Evolutionary conservation across 2,888 invertebrate genomes (phyloP), one percentile per base, ranked within the genome.

Genomic region (Arctia plantaginis): DNA sequence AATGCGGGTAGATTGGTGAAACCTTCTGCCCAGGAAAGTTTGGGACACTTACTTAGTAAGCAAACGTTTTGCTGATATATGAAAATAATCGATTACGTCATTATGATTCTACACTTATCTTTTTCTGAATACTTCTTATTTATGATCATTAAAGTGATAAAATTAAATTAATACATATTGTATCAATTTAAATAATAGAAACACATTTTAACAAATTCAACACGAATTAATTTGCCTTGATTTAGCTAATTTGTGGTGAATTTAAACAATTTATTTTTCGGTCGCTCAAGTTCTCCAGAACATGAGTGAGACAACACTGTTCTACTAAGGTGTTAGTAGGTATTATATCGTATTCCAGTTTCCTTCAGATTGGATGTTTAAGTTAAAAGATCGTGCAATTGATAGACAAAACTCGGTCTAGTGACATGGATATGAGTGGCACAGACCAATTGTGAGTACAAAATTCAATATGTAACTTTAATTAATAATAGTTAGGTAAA

Each of bases 1-100:
- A 93, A 93, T 92, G 91, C 91, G 92, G 92, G 91, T 87, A 88
- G 93, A 93, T 93, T 90, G 89, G 93, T 93, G 91, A 92, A 91
- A 90, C 87, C 62, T 69, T 44, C 51, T 69, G 13, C 23, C 30
- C 62, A 23, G 27, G n/a, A 65, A 69, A 41, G n/a, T 15, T 69
- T 55, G 70, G 55, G 69, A 15, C 59, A 20, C 15, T 23, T 65
- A 55, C 66, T 6, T 15, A 67, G 30, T 20, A 23, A 41, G 66
- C 51, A 66, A 39, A 70, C 41, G 18, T 35, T 55, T 55, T 55
- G 35, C 69, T 8, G 23, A 62, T 59, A 59, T 6, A 59, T 27
- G 13, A 59, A 0, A 59, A 30, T 27, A 30, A 15, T 27, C 18
- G 41, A 66, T 18, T 27, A 7, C 18, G 41, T 44, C 15, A 66